These are phyloP conservation scores for Orius insidiosus DNA, from an alignment of 1,140 invertebrate species.

Conservation along the genomic window DNA sequence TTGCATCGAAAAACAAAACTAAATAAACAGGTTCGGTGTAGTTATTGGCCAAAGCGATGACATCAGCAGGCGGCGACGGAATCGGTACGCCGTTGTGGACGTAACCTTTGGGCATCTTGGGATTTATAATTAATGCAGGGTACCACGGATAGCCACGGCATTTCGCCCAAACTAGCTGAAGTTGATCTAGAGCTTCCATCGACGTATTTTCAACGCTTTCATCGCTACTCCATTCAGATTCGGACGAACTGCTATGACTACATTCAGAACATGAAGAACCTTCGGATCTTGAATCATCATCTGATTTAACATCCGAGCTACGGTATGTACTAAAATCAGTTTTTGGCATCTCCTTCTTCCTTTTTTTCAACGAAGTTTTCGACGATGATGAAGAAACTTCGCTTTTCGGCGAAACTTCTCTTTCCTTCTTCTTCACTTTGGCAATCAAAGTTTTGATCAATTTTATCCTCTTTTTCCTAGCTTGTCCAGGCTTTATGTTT, in stretches of 20 bases:
- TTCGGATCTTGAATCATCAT: conserved; percentile 25
- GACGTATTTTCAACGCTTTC: conserved; percentile 1
- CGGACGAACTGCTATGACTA: conserved; percentile 17
- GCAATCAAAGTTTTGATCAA: conserved; percentile 32
- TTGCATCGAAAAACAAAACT: conserved; percentile 88
- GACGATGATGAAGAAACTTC: not conserved
- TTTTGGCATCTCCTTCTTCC: not conserved
- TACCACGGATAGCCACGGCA: conserved; percentile 94
- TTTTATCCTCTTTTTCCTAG: conserved; percentile 31
- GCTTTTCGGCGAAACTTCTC: conserved; percentile 4
- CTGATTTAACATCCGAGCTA: conserved; percentile 24
- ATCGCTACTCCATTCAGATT: conserved; percentile 12
- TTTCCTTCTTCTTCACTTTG: conserved; percentile 22
- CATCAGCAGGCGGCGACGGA: conserved; percentile 81
- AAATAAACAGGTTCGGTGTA: conserved; percentile 68
- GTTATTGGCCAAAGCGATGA: conserved; percentile 63
- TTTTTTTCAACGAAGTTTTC: conserved; percentile 11
- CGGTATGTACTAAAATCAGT: conserved; percentile 34
- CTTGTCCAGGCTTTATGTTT: conserved; percentile 31
- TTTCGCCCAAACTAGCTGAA: conserved; percentile 93
- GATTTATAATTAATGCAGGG: conserved; percentile 84
- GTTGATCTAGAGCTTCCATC: conserved; percentile 20
- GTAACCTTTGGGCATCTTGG: conserved; percentile 78
- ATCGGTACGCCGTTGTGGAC: conserved; percentile 85
- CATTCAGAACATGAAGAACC: conserved; percentile 21